Evolutionary conservation across 1,140 invertebrate genomes (phyloP).

Genomic region (Diachasmimorpha longicaudata): DNA sequence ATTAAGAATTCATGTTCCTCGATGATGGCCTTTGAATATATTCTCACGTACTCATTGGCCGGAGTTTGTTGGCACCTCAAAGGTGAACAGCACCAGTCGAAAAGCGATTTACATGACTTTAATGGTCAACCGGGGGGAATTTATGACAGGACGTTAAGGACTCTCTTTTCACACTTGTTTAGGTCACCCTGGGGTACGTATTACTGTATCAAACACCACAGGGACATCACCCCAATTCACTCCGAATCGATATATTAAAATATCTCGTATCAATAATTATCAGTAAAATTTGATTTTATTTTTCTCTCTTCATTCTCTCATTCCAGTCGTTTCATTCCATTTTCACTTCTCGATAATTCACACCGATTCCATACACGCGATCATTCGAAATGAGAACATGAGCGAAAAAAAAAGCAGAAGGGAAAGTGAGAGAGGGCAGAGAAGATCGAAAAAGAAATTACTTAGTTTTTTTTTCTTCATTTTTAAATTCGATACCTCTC

Average conservation of each 20-base stretch:
- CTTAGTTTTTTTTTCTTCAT: background rate
- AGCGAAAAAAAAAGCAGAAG: background rate
- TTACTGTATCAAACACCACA: background rate
- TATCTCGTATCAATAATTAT: constrained; percentile 24
- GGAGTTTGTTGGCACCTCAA: constrained; percentile 32
- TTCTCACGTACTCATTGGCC: background rate
- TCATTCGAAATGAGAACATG: constrained; percentile 20
- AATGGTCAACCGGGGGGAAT: constrained; percentile 43
- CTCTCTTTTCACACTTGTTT: constrained; percentile 16
- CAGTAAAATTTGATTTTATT: background rate
- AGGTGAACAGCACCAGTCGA: background rate
- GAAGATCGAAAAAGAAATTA: background rate
- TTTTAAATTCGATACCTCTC: background rate
- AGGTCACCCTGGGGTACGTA: background rate
- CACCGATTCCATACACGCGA: constrained; percentile 14
- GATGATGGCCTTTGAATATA: background rate
- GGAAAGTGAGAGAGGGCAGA: background rate
- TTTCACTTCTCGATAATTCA: background rate
- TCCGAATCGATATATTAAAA: constrained; percentile 10
- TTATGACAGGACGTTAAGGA: constrained; percentile 42
- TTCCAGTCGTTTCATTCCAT: background rate
- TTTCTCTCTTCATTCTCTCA: background rate
- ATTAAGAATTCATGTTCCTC: background rate
- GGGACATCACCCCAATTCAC: background rate
- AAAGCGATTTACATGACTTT: constrained; percentile 50